A percentile compares a stretch with the other conserved stretches of the same genome.
phyloP scores from a whole-genome alignment of 2,888 invertebrate genomes.

The Epistrophella euchroma region DNA sequence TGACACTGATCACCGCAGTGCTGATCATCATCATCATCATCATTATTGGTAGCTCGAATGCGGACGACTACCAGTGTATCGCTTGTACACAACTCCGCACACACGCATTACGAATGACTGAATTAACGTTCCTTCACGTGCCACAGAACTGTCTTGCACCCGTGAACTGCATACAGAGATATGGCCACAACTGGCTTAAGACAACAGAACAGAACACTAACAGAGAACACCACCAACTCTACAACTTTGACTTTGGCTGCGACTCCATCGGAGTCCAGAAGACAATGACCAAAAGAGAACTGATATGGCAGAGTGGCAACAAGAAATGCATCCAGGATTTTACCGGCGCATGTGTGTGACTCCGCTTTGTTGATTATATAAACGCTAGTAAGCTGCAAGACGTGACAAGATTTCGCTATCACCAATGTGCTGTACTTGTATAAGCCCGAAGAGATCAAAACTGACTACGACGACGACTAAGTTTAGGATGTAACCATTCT shows the following conservation, averaged over 20 bases:
- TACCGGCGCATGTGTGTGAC: slow-evolving; percentile 69
- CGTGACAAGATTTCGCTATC: slow-evolving; percentile 74
- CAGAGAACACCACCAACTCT: slow-evolving; percentile 26
- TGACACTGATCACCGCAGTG: slow-evolving; percentile 73
- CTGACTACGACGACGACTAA: slow-evolving; percentile 13
- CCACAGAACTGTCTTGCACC: slow-evolving; percentile 76
- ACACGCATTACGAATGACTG: slow-evolving; percentile 76
- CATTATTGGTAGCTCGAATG: slow-evolving; percentile 75
- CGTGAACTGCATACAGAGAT: slow-evolving; percentile 76
- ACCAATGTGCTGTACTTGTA: slow-evolving; percentile 31
- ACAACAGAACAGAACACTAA: slow-evolving; percentile 22
- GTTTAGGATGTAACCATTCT: slow-evolving; percentile 68
- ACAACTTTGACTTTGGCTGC: slow-evolving; percentile 27
- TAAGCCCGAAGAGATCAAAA: slow-evolving; percentile 33
- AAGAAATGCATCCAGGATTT: slow-evolving; percentile 74
- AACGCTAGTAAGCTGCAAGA: slow-evolving; percentile 66
- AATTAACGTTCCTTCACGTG: slow-evolving; percentile 76
- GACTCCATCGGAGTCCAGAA: slow-evolving; percentile 48
- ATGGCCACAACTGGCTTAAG: slow-evolving; percentile 68
- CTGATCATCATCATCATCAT: slow-evolving; percentile 73
- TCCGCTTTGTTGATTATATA: slow-evolving; percentile 67
- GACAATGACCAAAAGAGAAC: slow-evolving; percentile 75
- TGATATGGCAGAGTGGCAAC: slow-evolving; percentile 46
- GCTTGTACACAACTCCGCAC: slow-evolving; percentile 62
- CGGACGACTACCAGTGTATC: slow-evolving; percentile 75